phyloP scores from a whole-genome alignment of 2,888 invertebrate genomes.

The Campopleginae sp. region DNA sequence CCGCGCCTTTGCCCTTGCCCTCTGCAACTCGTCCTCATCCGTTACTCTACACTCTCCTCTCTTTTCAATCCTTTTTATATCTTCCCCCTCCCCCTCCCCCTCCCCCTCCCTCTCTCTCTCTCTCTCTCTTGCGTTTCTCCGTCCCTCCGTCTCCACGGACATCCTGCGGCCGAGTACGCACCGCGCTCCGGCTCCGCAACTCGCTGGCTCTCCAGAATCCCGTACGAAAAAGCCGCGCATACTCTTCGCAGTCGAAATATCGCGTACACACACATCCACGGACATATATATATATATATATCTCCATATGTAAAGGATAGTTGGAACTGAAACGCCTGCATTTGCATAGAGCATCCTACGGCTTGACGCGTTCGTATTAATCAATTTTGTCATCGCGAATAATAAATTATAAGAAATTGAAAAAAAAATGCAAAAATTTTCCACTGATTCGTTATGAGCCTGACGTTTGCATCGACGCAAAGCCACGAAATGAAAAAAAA shows the following conservation, averaged over 20 bases:
- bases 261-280: too few relatives aligned
- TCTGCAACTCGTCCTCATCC: slow-evolving; percentile 43
- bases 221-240: slow-evolving; percentile 41
- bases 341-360: slow-evolving; percentile 79
- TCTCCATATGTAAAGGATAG: slow-evolving; percentile 53
- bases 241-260: slow-evolving; percentile 4
- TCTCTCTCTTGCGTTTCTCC: not conserved
- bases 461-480: too few relatives aligned
- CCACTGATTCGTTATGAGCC: too few relatives aligned
- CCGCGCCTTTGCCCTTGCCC: slow-evolving; percentile 70
- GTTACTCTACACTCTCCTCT: slow-evolving; percentile 39
- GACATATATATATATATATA: not conserved
- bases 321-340: slow-evolving; percentile 77
- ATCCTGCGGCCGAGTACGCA: slow-evolving; percentile 28
- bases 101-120: not conserved
- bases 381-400: not conserved
- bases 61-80: slow-evolving; percentile 48
- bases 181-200: not conserved
- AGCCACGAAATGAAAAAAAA: too few relatives aligned
- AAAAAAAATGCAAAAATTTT: not conserved
- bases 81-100: slow-evolving; percentile 6
- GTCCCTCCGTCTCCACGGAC: slow-evolving; percentile 30
- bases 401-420: not conserved
- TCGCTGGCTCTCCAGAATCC: slow-evolving; percentile 16
- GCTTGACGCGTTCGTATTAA: slow-evolving; percentile 36